Evolutionary conservation across 2,797 vertebrate species (phyloP).

Genomic region (Catamblyrhynchus diadema): DNA sequence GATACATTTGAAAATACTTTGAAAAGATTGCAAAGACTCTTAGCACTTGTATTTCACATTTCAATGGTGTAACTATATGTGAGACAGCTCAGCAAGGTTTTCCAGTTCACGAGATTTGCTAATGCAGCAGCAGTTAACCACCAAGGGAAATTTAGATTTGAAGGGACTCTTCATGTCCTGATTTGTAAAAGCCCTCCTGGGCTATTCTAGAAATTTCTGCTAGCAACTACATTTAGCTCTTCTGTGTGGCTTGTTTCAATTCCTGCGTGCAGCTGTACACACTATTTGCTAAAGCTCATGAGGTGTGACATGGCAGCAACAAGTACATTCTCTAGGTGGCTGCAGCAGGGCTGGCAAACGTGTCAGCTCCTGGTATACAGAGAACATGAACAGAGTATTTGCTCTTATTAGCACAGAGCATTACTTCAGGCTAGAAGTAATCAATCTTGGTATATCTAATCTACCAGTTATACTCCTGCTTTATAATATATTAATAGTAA

Average conservation of each 20-base stretch:
- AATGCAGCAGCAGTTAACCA: background rate
- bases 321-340: background rate
- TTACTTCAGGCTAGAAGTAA: constrained; percentile 18
- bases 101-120: constrained; percentile 37
- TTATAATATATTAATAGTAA: background rate
- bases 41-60: background rate
- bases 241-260: background rate
- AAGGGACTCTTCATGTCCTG: constrained; percentile 33
- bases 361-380: background rate
- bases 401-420: constrained; percentile 38
- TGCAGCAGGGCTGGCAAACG: background rate
- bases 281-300: background rate
- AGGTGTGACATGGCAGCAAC: background rate
- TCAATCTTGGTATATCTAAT: background rate
- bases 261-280: background rate
- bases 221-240: background rate
- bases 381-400: constrained; percentile 12
- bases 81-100: constrained; percentile 13
- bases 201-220: constrained; percentile 45
- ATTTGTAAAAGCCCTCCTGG: constrained; percentile 50
- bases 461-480: constrained; percentile 22
- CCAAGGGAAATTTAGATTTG: constrained; percentile 55
- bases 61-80: background rate
- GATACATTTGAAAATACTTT: background rate
- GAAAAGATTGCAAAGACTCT: background rate